Percentiles rank a stretch among this genome's conserved stretches.
These are phyloP conservation scores for Drosophila lacicola DNA, from an alignment of 2,888 invertebrate species.

Conservation along the genomic window DNA sequence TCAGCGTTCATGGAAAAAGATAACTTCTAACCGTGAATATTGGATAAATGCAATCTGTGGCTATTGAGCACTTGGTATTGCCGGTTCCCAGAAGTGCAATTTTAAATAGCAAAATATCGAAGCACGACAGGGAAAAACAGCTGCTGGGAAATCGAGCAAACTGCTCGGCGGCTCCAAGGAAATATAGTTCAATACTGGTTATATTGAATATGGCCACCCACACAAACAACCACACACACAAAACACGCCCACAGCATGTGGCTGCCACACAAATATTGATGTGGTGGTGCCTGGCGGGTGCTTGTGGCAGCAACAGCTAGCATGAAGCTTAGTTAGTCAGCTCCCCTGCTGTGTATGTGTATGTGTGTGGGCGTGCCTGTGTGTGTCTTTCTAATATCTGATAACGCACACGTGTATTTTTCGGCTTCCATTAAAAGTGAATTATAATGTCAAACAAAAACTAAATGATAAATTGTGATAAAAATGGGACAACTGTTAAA, in stretches of 20 bases:
- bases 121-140: conserved; percentile 19
- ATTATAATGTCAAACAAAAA: conserved; percentile 46
- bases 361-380: conserved; percentile 1
- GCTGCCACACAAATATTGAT: conserved; percentile 58
- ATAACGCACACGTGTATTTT: conserved; percentile 49
- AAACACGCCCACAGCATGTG: conserved; percentile 17
- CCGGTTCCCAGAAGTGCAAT: not conserved
- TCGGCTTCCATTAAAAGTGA: conserved; percentile 60
- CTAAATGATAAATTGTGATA: conserved; percentile 24
- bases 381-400: conserved; percentile 34
- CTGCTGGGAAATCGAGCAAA: conserved; percentile 22
- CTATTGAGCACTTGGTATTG: not conserved
- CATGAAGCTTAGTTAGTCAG: conserved; percentile 24
- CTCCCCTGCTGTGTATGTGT: conserved; percentile 15
- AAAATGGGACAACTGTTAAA: conserved; percentile 28
- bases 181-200: conserved; percentile 53
- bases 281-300: conserved; percentile 27
- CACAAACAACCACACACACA: not conserved
- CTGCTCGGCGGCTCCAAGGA: conserved; percentile 3
- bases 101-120: conserved; percentile 19
- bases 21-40: not conserved
- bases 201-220: conserved; percentile 11
- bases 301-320: conserved; percentile 18
- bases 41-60: no score
- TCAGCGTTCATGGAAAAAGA: not conserved